Percentiles rank a stretch among this genome's conserved stretches.
Conservation (phyloP, 1,140 invertebrate genomes). For the Cepaea nemoralis region DNA sequence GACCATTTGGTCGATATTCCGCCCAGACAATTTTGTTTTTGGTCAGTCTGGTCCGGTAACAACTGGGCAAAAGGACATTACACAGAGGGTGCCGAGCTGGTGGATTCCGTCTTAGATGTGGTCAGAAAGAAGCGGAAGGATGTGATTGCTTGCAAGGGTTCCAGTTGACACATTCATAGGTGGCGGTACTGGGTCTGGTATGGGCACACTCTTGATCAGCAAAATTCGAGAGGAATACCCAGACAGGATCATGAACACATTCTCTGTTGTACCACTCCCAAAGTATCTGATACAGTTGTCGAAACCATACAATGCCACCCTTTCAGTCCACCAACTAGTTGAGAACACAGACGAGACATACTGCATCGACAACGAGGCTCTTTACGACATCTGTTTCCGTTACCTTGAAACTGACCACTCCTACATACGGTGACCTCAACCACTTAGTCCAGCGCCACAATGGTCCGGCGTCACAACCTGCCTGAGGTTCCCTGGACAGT, state of each 20-base stretch:
- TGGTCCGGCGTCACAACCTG: slow-evolving; percentile 84
- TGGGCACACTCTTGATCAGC: slow-evolving; percentile 76
- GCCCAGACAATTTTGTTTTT: slow-evolving; percentile 81
- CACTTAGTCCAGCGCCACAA: slow-evolving; percentile 74
- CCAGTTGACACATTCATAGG: slow-evolving; percentile 76
- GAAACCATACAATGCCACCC: slow-evolving; percentile 68
- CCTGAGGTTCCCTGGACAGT: slow-evolving; percentile 73
- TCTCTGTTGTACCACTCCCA: slow-evolving; percentile 74
- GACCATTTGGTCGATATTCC: slow-evolving; percentile 84
- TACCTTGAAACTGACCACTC: slow-evolving; percentile 84
- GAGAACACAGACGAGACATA: slow-evolving; percentile 74
- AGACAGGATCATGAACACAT: slow-evolving; percentile 81
- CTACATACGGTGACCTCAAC: slow-evolving; percentile 69
- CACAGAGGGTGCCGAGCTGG: slow-evolving; percentile 75
- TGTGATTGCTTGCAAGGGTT: slow-evolving; percentile 84
- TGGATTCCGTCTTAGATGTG: slow-evolving; percentile 84
- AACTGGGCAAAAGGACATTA: slow-evolving; percentile 84
- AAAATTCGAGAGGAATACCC: slow-evolving; percentile 75
- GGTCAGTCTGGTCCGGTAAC: slow-evolving; percentile 73
- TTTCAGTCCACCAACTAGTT: slow-evolving; percentile 84
- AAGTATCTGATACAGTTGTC: slow-evolving; percentile 73
- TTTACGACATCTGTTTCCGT: slow-evolving; percentile 93
- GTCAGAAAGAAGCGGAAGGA: slow-evolving; percentile 83
- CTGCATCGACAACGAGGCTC: slow-evolving; percentile 64
- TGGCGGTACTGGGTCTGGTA: slow-evolving; percentile 69